A percentile compares a stretch with the other conserved stretches of the same genome.
Conservation (phyloP, 35 echinoderm and acorn worm genomes). For the Patiria miniata region DNA sequence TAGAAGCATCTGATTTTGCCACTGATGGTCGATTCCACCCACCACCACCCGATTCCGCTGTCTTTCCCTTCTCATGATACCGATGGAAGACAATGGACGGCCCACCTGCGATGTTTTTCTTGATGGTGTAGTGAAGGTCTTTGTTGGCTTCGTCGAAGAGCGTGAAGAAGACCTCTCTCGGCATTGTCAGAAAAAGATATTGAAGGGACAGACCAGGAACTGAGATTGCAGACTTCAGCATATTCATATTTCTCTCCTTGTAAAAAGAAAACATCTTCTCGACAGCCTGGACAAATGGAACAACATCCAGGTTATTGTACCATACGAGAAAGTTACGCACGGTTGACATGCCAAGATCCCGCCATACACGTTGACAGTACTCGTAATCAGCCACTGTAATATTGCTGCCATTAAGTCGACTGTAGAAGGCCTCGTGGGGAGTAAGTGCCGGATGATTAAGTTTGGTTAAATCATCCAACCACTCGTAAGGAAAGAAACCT, state of each 20-base stretch:
- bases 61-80: too few species aligned
- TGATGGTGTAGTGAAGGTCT: neutral
- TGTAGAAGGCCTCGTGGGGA: constrained; percentile 45
- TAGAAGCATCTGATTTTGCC: too few species aligned
- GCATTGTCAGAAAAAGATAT: constrained; percentile 24
- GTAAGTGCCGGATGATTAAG: neutral
- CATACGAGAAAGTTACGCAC: too few species aligned
- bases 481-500: constrained; percentile 68
- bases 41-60: too few species aligned
- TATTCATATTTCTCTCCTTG: constrained; percentile 7
- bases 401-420: constrained; percentile 1
- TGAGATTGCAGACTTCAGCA: constrained; percentile 29
- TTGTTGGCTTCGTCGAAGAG: neutral
- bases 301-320: too few species aligned
- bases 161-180: neutral
- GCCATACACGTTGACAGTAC: constrained; percentile 35
- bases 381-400: constrained; percentile 27
- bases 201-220: constrained; percentile 32
- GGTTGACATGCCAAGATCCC: constrained; percentile 26
- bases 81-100: constrained; percentile 35
- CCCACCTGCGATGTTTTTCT: neutral
- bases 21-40: too few species aligned
- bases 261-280: constrained; percentile 21
- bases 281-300: constrained; percentile 46
- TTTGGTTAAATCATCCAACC: constrained; percentile 45